Percentiles rank a stretch among this genome's conserved stretches.
These are phyloP conservation scores for Coenonympha glycerion DNA, from an alignment of 2,888 invertebrate genomes.

Conservation along the genomic window DNA sequence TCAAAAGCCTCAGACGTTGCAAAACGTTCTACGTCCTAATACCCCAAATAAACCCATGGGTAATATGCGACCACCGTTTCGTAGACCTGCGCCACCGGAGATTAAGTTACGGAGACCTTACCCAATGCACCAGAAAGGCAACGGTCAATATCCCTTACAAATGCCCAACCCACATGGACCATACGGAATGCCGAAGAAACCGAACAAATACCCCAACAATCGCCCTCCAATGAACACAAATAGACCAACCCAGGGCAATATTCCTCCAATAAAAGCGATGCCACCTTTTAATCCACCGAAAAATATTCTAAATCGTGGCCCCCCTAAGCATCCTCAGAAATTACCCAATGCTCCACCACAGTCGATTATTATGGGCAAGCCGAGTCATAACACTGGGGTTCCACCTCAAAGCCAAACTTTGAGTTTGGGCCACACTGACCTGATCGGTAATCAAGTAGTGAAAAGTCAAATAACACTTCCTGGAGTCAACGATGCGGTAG, in stretches of 20 bases:
- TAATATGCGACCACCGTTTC: slow-evolving; percentile 54
- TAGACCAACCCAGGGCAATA: slow-evolving; percentile 39
- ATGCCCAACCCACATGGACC: slow-evolving; percentile 51
- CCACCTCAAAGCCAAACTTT: slow-evolving; percentile 52
- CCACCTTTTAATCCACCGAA: slow-evolving; percentile 40
- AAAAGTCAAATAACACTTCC: slow-evolving; percentile 67
- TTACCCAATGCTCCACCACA: slow-evolving; percentile 36
- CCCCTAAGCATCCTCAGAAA: slow-evolving; percentile 37
- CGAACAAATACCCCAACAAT: slow-evolving; percentile 40
- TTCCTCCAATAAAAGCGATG: slow-evolving; percentile 57
- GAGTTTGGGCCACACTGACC: slow-evolving; percentile 59
- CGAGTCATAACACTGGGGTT: slow-evolving; percentile 34
- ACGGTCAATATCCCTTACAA: slow-evolving; percentile 50
- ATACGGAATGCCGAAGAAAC: slow-evolving; percentile 47
- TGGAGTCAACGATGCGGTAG: slow-evolving; percentile 46
- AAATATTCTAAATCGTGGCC: slow-evolving; percentile 35
- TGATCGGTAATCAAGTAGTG: slow-evolving; percentile 64
- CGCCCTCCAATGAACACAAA: slow-evolving; percentile 44
- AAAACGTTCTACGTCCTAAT: slow-evolving; percentile 60
- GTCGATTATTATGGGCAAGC: slow-evolving; percentile 51
- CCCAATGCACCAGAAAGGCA: slow-evolving; percentile 46
- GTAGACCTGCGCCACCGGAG: slow-evolving; percentile 65
- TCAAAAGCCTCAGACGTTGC: slow-evolving; percentile 64
- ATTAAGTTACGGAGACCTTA: slow-evolving; percentile 62
- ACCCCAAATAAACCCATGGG: slow-evolving; percentile 44